A percentile compares a stretch with the other conserved stretches of the same genome.
These are phyloP conservation scores for Drosophila murphyi DNA, from an alignment of 1,140 invertebrate genomes.

Conservation along the genomic window DNA sequence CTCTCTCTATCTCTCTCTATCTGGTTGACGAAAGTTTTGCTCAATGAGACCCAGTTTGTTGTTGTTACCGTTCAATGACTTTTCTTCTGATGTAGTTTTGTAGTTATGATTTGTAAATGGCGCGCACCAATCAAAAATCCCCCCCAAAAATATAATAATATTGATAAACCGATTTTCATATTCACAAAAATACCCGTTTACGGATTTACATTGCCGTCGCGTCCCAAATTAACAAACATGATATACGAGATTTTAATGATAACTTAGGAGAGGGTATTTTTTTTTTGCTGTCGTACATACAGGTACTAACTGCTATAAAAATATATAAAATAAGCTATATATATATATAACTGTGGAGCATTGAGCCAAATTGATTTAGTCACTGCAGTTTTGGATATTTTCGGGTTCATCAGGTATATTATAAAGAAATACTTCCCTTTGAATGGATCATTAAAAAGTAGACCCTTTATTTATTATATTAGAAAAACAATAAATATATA, in stretches of 20 bases:
- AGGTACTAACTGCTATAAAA: too few relatives aligned
- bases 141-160: background rate
- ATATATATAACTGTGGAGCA: too few relatives aligned
- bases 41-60: conserved; percentile 61
- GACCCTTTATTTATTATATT: too few relatives aligned
- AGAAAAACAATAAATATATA: too few relatives aligned
- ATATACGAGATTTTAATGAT: background rate
- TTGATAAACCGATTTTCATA: conserved; percentile 5
- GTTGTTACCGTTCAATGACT: conserved; percentile 43
- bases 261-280: too few relatives aligned
- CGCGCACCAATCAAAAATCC: conserved; percentile 8
- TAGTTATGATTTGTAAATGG: conserved; percentile 38
- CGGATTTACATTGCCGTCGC: background rate
- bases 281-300: too few relatives aligned
- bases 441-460: too few relatives aligned
- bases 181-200: background rate
- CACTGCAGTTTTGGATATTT: too few relatives aligned
- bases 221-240: conserved; percentile 5
- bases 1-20: background rate
- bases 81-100: conserved; percentile 52
- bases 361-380: too few relatives aligned
- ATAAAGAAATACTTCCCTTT: too few relatives aligned
- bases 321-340: too few relatives aligned
- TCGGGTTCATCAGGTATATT: too few relatives aligned
- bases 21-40: conserved; percentile 49